Conservation (phyloP, 2,888 invertebrate species). For the Conus canariensis region DNA sequence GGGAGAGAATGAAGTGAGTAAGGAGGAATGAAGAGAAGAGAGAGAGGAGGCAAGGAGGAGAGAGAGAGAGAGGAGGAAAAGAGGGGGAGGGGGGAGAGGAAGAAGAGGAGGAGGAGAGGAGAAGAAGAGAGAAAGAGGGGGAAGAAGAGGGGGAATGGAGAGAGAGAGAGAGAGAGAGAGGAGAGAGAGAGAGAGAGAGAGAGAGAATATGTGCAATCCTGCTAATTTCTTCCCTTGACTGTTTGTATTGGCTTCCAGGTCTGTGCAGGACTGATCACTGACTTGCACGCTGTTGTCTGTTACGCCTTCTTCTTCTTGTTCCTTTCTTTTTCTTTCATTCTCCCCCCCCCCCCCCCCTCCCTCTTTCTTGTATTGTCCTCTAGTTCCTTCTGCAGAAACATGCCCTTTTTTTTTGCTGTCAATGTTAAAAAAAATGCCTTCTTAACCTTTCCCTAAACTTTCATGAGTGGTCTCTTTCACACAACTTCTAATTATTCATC, state of each 20-base stretch:
- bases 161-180: conserved; percentile 5
- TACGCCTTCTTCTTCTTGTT: neutral
- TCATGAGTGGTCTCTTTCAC: no score
- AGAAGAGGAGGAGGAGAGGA: neutral
- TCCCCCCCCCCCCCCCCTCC: no score
- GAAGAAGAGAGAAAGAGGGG: neutral
- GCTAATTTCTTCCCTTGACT: neutral
- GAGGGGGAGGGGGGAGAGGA: no score
- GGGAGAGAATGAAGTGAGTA: no score
- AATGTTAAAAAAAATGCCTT: no score
- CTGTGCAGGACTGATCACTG: no score
- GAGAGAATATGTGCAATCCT: neutral
- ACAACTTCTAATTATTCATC: no score
- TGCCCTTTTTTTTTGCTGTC: no score
- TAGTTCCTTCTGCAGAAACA: no score
- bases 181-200: neutral
- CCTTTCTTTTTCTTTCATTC: neutral
- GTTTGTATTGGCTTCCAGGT: neutral
- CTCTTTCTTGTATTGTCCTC: no score
- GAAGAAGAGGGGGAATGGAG: neutral
- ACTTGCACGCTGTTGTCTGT: neutral
- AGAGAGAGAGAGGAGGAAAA: neutral
- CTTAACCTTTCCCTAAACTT: neutral
- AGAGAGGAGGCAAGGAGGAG: neutral
- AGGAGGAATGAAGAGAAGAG: neutral